Conservation (phyloP, 2,888 invertebrate genomes). For the Parasteatoda lunata region DNA sequence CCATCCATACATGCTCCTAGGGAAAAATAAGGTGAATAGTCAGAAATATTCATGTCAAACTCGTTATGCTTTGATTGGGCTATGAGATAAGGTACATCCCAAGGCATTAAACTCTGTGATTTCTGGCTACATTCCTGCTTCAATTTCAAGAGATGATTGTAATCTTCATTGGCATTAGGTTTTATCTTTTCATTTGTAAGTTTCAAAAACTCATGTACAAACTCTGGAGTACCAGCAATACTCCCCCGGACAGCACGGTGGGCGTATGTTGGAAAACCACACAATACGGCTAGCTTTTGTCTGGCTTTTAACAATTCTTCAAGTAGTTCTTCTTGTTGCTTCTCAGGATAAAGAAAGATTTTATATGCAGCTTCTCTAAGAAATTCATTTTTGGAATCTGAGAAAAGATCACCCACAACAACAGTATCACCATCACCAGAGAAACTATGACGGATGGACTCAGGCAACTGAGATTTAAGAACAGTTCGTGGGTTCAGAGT, state of each 20-base stretch:
- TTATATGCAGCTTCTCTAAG: conserved; percentile 91
- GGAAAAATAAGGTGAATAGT: conserved; percentile 85
- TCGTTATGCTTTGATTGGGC: conserved; percentile 71
- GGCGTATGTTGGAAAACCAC: conserved; percentile 91
- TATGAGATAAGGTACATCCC: conserved; percentile 92
- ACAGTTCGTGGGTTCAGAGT: conserved; percentile 79
- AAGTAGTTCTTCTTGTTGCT: conserved; percentile 84
- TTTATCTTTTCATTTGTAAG: conserved; percentile 82
- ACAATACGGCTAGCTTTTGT: conserved; percentile 86
- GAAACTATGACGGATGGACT: conserved; percentile 81
- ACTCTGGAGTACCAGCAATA: conserved; percentile 84
- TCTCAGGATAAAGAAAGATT: conserved; percentile 86
- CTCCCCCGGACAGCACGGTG: conserved; percentile 80
- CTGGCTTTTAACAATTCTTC: conserved; percentile 83
- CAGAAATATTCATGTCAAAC: conserved; percentile 61
- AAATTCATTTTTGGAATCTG: conserved; percentile 85
- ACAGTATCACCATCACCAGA: conserved; percentile 83
- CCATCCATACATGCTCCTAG: conserved; percentile 98
- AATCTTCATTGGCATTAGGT: conserved; percentile 72
- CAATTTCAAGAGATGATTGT: conserved; percentile 56
- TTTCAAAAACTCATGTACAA: conserved; percentile 87
- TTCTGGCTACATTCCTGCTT: conserved; percentile 43
- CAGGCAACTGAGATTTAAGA: conserved; percentile 81
- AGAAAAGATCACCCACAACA: conserved; percentile 86
- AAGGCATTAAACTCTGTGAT: conserved; percentile 75